phyloP scores from a whole-genome alignment of 2,888 invertebrate genomes.

The Hirtodrosophila trivittata region DNA sequence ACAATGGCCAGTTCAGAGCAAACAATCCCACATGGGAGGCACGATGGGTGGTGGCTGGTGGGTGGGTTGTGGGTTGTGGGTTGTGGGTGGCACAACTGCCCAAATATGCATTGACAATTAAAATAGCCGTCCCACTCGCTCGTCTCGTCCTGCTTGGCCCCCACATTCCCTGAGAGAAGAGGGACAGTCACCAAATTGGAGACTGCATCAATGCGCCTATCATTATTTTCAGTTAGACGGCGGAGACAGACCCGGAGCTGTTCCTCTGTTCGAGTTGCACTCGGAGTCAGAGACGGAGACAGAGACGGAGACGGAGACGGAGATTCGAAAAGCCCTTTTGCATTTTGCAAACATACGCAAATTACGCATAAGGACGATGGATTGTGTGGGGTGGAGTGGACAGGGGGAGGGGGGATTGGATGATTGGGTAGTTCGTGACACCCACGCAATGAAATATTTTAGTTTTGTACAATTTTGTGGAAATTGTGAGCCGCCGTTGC shows the following conservation, averaged over 20 bases:
- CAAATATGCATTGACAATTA: conserved; percentile 76
- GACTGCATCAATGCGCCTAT: conserved; percentile 43
- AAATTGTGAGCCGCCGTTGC: conserved; percentile 35
- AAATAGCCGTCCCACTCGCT: conserved; percentile 34
- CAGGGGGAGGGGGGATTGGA: not conserved
- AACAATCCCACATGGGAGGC: conserved; percentile 44
- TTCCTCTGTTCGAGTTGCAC: too few relatives aligned
- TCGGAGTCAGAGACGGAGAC: not conserved
- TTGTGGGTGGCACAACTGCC: conserved; percentile 9
- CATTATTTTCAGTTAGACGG: conserved; percentile 69
- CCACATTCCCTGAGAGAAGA: too few relatives aligned
- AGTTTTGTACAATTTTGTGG: conserved; percentile 62
- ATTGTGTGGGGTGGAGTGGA: conserved; percentile 4
- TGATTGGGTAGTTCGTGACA: conserved; percentile 1
- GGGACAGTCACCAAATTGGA: conserved; percentile 6
- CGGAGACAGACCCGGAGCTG: conserved; percentile 5
- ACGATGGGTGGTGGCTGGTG: conserved; percentile 1
- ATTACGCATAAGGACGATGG: conserved; percentile 57
- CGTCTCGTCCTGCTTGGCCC: too few relatives aligned
- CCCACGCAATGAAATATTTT: conserved; percentile 59
- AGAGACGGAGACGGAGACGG: conserved; percentile 14
- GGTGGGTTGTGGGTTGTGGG: not conserved
- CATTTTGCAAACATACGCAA: conserved; percentile 63
- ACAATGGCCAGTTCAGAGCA: conserved; percentile 58
- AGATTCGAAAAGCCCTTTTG: conserved; percentile 52